These are phyloP conservation scores for Pholis gunnellus DNA, from an alignment of 2,113 vertebrate species.

Conservation along the genomic window DNA sequence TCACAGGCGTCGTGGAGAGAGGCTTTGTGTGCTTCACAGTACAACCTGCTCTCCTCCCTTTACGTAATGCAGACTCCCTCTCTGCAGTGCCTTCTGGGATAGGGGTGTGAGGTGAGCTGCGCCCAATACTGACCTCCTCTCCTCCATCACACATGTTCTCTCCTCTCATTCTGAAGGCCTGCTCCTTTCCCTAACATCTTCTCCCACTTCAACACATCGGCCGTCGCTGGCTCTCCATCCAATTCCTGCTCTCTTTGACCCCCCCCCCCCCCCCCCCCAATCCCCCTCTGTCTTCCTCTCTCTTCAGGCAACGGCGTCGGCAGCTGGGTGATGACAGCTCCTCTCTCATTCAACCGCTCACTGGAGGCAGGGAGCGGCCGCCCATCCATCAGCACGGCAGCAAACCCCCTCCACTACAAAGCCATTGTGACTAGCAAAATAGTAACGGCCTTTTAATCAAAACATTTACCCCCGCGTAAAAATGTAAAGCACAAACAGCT, in stretches of 20 bases:
- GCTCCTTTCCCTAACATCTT: slow-evolving; percentile 44
- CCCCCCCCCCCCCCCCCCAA: slow-evolving; percentile 2
- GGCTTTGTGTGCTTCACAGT: slow-evolving; percentile 28
- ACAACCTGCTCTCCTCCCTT: slow-evolving; percentile 59
- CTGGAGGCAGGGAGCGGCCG: slow-evolving; percentile 74
- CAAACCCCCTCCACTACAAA: slow-evolving; percentile 76
- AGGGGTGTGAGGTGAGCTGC: slow-evolving; percentile 74
- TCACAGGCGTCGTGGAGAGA: slow-evolving; percentile 22
- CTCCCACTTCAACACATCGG: slow-evolving; percentile 66
- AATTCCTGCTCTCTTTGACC: slow-evolving; percentile 18
- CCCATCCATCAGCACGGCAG: slow-evolving; percentile 76
- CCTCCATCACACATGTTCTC: slow-evolving; percentile 53
- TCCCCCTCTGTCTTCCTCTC: slow-evolving; percentile 19
- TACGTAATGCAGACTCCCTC: slow-evolving; percentile 66
- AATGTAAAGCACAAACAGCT: slow-evolving; percentile 72
- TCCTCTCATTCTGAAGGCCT: slow-evolving; percentile 37
- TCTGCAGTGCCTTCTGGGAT: slow-evolving; percentile 59
- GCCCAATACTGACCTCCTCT: slow-evolving; percentile 58
- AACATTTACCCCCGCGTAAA: slow-evolving; percentile 77
- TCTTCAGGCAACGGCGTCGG: slow-evolving; percentile 61
- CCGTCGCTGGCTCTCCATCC: slow-evolving; percentile 47
- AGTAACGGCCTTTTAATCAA: slow-evolving; percentile 83
- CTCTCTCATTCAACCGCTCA: slow-evolving; percentile 74
- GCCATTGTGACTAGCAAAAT: slow-evolving; percentile 80
- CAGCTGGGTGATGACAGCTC: slow-evolving; percentile 77